Base-by-base conservation (phyloP, 2,888 invertebrate genomes). In the Temnothorax ravouxi region DNA sequence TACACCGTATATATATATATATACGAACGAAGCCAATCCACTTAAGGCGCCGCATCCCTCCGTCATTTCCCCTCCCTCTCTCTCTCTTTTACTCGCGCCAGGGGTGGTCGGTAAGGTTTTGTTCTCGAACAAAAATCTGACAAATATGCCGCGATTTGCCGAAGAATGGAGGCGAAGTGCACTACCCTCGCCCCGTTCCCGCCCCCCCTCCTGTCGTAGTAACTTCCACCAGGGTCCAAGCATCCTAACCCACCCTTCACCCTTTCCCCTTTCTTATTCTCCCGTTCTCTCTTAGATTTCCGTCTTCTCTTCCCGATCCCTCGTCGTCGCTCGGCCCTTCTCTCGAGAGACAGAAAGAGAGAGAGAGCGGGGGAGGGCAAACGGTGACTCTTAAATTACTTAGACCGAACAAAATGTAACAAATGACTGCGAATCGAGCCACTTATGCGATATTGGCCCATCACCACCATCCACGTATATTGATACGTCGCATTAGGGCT, bases 141-240 rank as follows among this genome's bases (percentile, higher is more conserved):
- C 94, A 94, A 94, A 94, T 94, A 94, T 94, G 93, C 93, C 92
- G 90, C 94, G 93, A 94, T 94, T 94, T 94, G 91, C 93, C 91
- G 92, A 92, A 93, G 92, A 94, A 94, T 93, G 92, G 92, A 91
- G 89, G 88, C 88, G 89, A 92, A 92, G 89, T 91, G 89, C 89
- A 87, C 83, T 77, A 52, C 66, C 86, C 83, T 80, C 79, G 29
- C 6, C 44, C 54, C 62, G 29, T 69, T 52, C 83, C 83, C 54
- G 84, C 83, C 80, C 83, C 50, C 50, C 85, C 84, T 77, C 82
- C 71, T 75, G 72, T 77, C 81, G 84, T 72, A 62, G 66, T 76
- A 84, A 56, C 59, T 62, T 74, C 76, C 75, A 52, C 59, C 61
- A 52, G 21, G 50, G 52, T 72, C 75, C 80, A 66, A 82, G 80